Base-by-base conservation (phyloP, 2,888 invertebrate genomes). In the Phytoseiulus persimilis region DNA sequence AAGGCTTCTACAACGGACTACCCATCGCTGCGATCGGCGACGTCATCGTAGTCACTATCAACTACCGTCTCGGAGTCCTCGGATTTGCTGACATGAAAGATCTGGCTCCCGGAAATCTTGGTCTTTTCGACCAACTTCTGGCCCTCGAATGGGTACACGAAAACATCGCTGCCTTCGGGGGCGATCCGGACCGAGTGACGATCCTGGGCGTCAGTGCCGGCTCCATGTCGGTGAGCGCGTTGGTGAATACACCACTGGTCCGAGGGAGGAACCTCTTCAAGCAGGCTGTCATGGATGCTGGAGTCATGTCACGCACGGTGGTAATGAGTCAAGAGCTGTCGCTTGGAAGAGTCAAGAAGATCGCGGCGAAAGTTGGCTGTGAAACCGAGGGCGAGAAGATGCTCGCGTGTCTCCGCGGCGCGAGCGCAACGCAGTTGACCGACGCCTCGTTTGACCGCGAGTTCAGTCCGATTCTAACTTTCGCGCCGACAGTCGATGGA, bases 51-150 rank as follows among this genome's bases (percentile, higher is more conserved):
- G 83, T 83, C 9, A 31, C 5, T 23, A 32, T 83, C 83, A 83
- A 83, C 83, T 83, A 83, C 18, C 83, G 83, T 23, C 33, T 83
- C 0, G 83, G 83, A 83, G 28, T 83, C 33, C 83, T 83, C 83
- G 83, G 83, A 2, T 83, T 83, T 31, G 83, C 83, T 33, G 83
- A 83, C 83, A 31, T 83, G 83, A 83, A 83, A 28, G 83, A 83
- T 83, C 31, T 83, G 32, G 83, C 83, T 11, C 83, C 83, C 6
- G 83, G 83, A 31, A 83, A 83, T 33, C 31, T 83, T 31, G 83
- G 83, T 9, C 23, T 83, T 11, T 83, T 32, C 83, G 83, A 83
- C 31, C 83, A 83, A 28, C 83, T 31, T 14, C 83, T 83, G 11
- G 83, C 33, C 1, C 31, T 83, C 11, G 83, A 83, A 28, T 83